Evolutionary conservation across 2,113 vertebrate genomes (phyloP), one percentile per base, ranked within the genome.

Genomic region (Platysternon megacephalum): DNA sequence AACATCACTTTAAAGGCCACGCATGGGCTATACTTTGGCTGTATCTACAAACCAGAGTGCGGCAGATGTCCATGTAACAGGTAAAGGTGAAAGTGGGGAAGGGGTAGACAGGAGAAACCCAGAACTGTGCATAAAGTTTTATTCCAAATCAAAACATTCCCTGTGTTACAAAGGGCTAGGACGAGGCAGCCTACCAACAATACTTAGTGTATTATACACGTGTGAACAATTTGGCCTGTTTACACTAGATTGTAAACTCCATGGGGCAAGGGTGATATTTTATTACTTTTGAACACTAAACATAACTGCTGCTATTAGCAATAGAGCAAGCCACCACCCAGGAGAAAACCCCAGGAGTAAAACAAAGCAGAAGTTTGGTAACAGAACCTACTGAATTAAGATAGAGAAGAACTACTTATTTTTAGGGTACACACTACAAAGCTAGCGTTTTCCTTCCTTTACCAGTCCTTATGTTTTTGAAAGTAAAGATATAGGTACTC

Each of bases 1-100:
- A 91, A 91, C 87, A 17, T 56, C 93, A 93, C 92, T 42, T 91
- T 93, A 92, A 92, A 44, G 52, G 1, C 29, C 80, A 94, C 84
- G 82, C 94, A 94, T 87, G 85, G 68, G n/a, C 58, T 74, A 74
- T n/a, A 21, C 52, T 96, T 94, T 88, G 86, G 93, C 96, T 84
- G 72, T 87, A 61, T 56, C 29, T 94, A 65, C n/a, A 91, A n/a
- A 48, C n/a, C 16, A 11, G 80, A 22, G 94, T 86, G 72, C 87
- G 29, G 84, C 44, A 95, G 94, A 95, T 52, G 29, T 86, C 88
- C 29, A 26, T 26, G 42, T 13, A 44, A 76, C 11, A 26, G 39
- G 72, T 5, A 76, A 44, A 76, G 39, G 22, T 83, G 89, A 79
- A 95, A 95, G 95, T 2, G 52, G 29, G 58, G 78, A 92, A 28